Evolutionary conservation across 2,888 invertebrate genomes (phyloP), one percentile per base, ranked within the genome.

Genomic region (Sialis lutaria): DNA sequence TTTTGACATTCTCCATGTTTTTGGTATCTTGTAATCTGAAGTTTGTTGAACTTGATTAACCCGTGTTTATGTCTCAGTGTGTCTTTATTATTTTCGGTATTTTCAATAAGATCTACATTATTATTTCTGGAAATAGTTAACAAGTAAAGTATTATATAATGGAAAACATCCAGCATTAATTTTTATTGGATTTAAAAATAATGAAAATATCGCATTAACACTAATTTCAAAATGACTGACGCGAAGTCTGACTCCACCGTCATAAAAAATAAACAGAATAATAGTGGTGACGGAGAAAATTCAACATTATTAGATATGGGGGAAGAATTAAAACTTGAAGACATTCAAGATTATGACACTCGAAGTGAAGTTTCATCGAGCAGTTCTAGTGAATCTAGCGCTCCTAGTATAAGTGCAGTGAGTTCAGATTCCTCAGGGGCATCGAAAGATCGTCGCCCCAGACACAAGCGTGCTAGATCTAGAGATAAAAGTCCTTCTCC

Each of bases 351-450:
- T 56, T 88, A 85, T 58, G 89, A 89, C 62, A 87, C 86, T 3
- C 72, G 86, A 8, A 91, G 91, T 64, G 91, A 92, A 68, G 87
- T 90, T 33, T 87, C 88, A 45, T 88, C 87, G 52, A 81, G 82
- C 42, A 79, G 81, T 54, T 82, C 83, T 48, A 78, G 78, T 52
- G 74, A 73, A 48, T 77, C 82, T 1, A 78, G 76, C 57, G 75
- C 79, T 51, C 83, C 83, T 6, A 84, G 82, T 59, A 84, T 85
- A 50, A 85, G 82, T 64, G 79, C 84, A 30, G 82, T 79, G 33
- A 86, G 85, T 56, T 73, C 82, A 50, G 79, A 79, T 56, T 82
- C 77, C 5, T 77, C 74, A 1, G 65, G 66, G 13, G 65, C 57
- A 43, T 56, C 71, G 48, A 74, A 75, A 62, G 61, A 61, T 48